These are phyloP conservation scores for Anguilla anguilla DNA, from an alignment of 2,797 vertebrate genomes.

Conservation along the genomic window DNA sequence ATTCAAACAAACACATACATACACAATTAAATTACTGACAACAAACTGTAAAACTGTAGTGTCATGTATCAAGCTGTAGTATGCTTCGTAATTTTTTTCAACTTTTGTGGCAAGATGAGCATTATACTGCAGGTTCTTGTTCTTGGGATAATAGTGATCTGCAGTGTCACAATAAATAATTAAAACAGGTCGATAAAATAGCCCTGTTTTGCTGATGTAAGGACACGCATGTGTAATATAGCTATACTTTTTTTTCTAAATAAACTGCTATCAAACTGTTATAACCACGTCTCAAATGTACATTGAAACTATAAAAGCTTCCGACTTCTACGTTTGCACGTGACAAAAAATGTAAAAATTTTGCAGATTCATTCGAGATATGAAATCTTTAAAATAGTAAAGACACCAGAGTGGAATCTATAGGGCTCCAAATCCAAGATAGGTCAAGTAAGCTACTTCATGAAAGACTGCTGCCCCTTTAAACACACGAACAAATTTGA, in stretches of 20 bases:
- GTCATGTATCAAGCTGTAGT: background rate
- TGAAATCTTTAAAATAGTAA: background rate
- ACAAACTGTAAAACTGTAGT: background rate
- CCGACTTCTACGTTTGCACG: background rate
- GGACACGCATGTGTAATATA: background rate
- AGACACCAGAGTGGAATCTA: background rate
- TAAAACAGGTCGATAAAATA: conserved; percentile 1
- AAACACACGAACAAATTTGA: background rate
- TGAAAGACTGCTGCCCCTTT: background rate
- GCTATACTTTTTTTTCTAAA: background rate
- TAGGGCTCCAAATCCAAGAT: background rate
- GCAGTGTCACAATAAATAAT: background rate
- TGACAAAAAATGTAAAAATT: background rate
- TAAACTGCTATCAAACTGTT: background rate
- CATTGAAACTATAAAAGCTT: background rate
- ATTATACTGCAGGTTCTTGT: background rate
- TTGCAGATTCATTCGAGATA: background rate
- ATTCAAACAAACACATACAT: background rate
- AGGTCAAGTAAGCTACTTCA: background rate
- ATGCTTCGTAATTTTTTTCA: background rate
- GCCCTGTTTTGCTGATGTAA: background rate
- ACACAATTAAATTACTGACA: background rate
- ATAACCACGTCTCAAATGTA: background rate
- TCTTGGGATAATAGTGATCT: background rate
- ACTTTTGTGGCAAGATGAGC: background rate